Percentiles rank a stretch among this genome's conserved stretches.
These are phyloP conservation scores for Phasianus colchicus DNA, from an alignment of 2,113 vertebrate genomes.

Conservation along the genomic window DNA sequence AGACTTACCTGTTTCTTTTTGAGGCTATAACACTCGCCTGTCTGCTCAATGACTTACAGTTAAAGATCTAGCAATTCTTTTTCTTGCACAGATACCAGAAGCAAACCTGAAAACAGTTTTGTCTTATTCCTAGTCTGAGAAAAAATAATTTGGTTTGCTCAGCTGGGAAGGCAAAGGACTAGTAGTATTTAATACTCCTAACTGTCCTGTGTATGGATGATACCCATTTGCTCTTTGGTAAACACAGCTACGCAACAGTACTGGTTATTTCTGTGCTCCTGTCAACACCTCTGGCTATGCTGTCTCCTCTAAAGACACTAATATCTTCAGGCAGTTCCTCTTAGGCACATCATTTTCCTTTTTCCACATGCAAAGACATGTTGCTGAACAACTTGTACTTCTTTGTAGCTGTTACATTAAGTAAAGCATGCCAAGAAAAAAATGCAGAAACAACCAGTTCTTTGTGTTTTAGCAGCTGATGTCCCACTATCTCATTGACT, in stretches of 20 bases:
- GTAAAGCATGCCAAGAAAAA: not conserved
- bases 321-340: slow-evolving; percentile 37
- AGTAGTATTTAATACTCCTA: not conserved
- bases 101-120: not conserved
- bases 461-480: slow-evolving; percentile 40
- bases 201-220: not conserved
- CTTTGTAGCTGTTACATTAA: not conserved
- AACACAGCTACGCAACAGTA: slow-evolving; percentile 6
- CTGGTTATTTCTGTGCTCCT: not conserved
- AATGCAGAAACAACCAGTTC: not conserved
- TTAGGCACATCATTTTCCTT: slow-evolving; percentile 22
- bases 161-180: not conserved
- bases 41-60: not conserved
- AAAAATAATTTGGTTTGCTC: slow-evolving; percentile 32
- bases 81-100: not conserved
- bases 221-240: slow-evolving; percentile 12
- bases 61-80: not conserved
- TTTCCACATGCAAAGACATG: slow-evolving; percentile 9
- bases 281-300: slow-evolving; percentile 42
- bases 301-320: slow-evolving; percentile 34
- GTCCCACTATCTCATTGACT: not conserved
- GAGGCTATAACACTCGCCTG: not conserved
- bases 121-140: not conserved
- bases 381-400: not conserved
- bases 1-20: not conserved